phyloP scores from a whole-genome alignment of 2,113 vertebrate genomes.

The Crotophaga sulcirostris region DNA sequence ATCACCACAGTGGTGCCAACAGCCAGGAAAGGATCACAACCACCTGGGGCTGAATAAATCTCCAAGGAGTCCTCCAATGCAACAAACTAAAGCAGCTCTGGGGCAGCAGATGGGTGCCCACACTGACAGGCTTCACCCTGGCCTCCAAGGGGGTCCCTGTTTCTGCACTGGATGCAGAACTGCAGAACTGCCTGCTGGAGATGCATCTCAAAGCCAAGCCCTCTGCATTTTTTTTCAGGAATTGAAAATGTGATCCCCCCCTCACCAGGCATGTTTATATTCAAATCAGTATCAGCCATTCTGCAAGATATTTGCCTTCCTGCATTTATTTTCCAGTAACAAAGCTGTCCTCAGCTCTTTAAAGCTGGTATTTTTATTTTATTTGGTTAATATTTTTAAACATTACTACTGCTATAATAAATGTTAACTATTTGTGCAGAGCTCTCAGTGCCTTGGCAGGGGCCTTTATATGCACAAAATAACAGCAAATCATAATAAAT shows the following conservation, averaged over 20 bases:
- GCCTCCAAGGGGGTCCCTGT: fast-evolving
- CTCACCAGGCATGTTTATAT: background rate
- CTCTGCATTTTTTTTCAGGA: background rate
- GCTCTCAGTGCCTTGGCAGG: slow-evolving; percentile 44
- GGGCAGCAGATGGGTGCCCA: fast-evolving
- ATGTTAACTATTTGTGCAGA: slow-evolving; percentile 59
- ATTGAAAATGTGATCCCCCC: background rate
- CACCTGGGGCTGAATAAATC: background rate
- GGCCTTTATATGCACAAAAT: slow-evolving; percentile 41
- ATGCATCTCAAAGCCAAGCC: background rate
- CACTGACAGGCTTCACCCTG: fast-evolving
- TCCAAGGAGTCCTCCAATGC: background rate
- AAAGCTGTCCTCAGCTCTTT: slow-evolving; percentile 59
- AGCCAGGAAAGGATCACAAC: background rate
- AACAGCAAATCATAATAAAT: slow-evolving; percentile 69
- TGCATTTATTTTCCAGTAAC: slow-evolving; percentile 61
- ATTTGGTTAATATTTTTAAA: slow-evolving; percentile 70
- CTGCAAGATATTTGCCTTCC: slow-evolving; percentile 47
- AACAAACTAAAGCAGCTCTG: background rate
- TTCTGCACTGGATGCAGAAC: background rate
- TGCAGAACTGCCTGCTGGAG: background rate
- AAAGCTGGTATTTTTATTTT: slow-evolving; percentile 65
- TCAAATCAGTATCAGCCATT: slow-evolving; percentile 52
- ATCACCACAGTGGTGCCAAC: background rate
- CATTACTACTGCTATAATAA: slow-evolving; percentile 54